Conservation (phyloP, 1,140 invertebrate genomes). For the Diuraphis noxia region DNA sequence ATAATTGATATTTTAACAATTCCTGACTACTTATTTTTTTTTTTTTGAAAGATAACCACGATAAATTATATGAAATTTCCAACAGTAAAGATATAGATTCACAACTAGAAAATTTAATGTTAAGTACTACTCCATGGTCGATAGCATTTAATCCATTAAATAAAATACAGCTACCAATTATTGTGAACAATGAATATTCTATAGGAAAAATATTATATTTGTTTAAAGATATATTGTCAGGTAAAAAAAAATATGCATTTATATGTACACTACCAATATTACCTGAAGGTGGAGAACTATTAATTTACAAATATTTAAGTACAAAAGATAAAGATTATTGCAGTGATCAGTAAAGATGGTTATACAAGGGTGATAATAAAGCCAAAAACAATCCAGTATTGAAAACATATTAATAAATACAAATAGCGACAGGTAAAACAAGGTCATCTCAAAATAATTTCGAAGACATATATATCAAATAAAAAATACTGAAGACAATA, state of each 20-base stretch:
- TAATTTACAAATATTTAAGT: neutral
- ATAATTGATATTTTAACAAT: neutral
- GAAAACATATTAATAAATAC: neutral
- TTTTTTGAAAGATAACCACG: neutral
- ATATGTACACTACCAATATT: neutral
- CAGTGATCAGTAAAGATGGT: neutral
- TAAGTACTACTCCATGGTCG: neutral
- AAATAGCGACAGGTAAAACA: neutral
- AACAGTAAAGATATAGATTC: neutral
- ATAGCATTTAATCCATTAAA: neutral
- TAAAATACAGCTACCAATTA: neutral
- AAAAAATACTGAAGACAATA: neutral
- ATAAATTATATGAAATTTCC: neutral
- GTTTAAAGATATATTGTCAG: neutral
- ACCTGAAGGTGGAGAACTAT: neutral
- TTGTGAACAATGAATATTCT: neutral
- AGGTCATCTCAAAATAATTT: neutral
- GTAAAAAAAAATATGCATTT: neutral
- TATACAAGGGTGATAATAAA: neutral
- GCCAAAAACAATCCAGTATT: slow-evolving; percentile 1
- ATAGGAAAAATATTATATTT: neutral
- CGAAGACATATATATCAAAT: neutral
- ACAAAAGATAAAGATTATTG: neutral
- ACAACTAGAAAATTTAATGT: neutral
- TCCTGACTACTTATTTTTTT: neutral